Conservation (phyloP, 2,888 invertebrate species). For the Onthophagus sagittarius region DNA sequence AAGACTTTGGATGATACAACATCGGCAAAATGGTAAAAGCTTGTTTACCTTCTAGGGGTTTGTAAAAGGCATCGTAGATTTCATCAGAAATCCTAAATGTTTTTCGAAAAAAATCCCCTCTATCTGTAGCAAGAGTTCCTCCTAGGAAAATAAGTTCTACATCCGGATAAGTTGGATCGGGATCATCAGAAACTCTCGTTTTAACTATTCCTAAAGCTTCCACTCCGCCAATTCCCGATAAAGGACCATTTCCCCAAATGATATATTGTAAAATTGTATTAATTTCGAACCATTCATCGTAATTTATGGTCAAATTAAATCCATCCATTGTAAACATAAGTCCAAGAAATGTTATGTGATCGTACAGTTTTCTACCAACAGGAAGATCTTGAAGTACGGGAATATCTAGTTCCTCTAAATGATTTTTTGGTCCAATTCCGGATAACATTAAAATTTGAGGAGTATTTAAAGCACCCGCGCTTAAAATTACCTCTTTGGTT, state of each 20-base stretch:
- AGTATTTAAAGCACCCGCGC: conserved; percentile 70
- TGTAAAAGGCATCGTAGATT: conserved; percentile 56
- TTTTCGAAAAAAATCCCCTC: conserved; percentile 36
- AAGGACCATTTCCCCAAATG: conserved; percentile 51
- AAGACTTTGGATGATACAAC: conserved; percentile 68
- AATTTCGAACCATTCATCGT: conserved; percentile 18
- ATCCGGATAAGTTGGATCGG: conserved; percentile 55
- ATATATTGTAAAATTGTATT: conserved; percentile 42
- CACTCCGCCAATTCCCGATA: conserved; percentile 57
- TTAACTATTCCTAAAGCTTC: conserved; percentile 58
- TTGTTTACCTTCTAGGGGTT: conserved; percentile 49
- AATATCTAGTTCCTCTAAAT: conserved; percentile 57
- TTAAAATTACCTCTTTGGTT: conserved; percentile 55
- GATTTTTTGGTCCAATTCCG: conserved; percentile 61
- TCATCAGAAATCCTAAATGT: conserved; percentile 57
- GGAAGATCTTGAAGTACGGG: conserved; percentile 58
- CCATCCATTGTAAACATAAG: conserved; percentile 54
- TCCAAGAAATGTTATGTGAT: conserved; percentile 62
- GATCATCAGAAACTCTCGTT: conserved; percentile 10
- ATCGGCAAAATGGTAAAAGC: conserved; percentile 58
- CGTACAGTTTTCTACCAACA: conserved; percentile 66
- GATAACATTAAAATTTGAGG: conserved; percentile 71
- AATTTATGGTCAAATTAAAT: conserved; percentile 31
- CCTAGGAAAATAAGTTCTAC: conserved; percentile 61
- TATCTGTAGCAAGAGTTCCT: conserved; percentile 56